phyloP scores from a whole-genome alignment of 2,797 vertebrate species.

The Scarus forsteni region DNA sequence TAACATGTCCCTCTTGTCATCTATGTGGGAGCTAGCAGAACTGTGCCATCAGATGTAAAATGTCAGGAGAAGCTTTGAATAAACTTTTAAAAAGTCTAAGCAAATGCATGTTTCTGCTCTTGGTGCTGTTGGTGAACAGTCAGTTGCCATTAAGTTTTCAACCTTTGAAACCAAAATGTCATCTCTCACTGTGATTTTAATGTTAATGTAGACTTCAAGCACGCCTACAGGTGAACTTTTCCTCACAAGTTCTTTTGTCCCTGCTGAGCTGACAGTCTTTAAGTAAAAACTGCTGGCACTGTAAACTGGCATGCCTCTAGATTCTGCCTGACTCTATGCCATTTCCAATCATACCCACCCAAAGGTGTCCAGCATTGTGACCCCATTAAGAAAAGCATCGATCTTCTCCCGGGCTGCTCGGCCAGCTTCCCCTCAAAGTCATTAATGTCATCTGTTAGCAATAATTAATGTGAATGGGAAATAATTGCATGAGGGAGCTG shows the following conservation, averaged over 20 bases:
- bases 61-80: no score
- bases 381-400: slow-evolving; percentile 81
- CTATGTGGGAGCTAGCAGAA: no score
- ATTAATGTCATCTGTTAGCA: slow-evolving; percentile 94
- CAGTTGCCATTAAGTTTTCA: background rate
- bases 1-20: no score
- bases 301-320: slow-evolving; percentile 1
- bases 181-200: slow-evolving; percentile 6
- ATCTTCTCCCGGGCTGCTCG: slow-evolving; percentile 81
- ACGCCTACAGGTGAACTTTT: background rate
- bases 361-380: slow-evolving; percentile 63
- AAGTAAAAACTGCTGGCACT: background rate
- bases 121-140: no score
- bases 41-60: no score
- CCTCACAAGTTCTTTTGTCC: background rate
- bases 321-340: slow-evolving; percentile 19
- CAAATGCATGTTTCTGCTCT: no score
- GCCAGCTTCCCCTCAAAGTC: slow-evolving; percentile 91
- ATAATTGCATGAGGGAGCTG: slow-evolving; percentile 94
- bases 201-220: background rate
- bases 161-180: background rate
- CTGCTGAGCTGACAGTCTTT: background rate
- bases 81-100: no score
- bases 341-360: slow-evolving; percentile 42
- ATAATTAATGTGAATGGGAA: slow-evolving; percentile 95